Evolutionary conservation across 2,797 vertebrate species (phyloP).

Genomic region (Pyrocephalus nanus): DNA sequence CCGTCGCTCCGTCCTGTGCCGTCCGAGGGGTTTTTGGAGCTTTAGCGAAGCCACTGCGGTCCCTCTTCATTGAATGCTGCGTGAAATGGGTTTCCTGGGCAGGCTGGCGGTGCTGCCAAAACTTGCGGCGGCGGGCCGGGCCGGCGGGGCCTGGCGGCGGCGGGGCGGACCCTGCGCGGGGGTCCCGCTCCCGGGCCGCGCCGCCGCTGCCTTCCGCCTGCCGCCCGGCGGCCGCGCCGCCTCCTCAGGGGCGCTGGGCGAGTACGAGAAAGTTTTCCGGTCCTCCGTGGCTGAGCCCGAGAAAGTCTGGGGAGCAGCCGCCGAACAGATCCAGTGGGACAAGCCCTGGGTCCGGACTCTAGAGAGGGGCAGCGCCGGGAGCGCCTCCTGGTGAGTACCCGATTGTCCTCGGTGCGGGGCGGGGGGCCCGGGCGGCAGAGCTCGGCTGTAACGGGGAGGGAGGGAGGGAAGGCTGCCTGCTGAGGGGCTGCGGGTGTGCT

Average conservation of each 20-base stretch:
- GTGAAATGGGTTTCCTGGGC: neutral
- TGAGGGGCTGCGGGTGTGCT: neutral
- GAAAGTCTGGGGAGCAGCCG: slow-evolving; percentile 81
- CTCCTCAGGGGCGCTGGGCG: neutral
- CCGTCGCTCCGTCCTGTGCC: fast-evolving
- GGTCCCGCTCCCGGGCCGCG: neutral
- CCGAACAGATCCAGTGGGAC: slow-evolving; percentile 82
- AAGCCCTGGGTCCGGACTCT: slow-evolving; percentile 84
- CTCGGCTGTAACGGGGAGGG: neutral
- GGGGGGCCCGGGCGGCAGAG: neutral
- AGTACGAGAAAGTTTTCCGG: slow-evolving; percentile 78
- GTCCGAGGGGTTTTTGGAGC: neutral
- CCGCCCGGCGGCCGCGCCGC: neutral
- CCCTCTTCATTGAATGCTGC: too few relatives aligned
- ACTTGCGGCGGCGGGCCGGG: neutral
- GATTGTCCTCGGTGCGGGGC: neutral
- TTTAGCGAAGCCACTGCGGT: fast-evolving
- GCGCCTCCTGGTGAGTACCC: slow-evolving; percentile 84
- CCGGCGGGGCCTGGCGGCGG: neutral
- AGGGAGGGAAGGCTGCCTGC: neutral
- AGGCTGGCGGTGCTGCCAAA: neutral
- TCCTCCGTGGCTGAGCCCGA: slow-evolving; percentile 79
- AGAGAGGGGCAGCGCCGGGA: slow-evolving; percentile 75
- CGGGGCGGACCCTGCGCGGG: neutral
- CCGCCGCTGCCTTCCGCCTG: neutral